A percentile compares a stretch with the other conserved stretches of the same genome.
These are phyloP conservation scores for Coracopsis vasa DNA, from an alignment of 2,113 vertebrate species.

Conservation along the genomic window DNA sequence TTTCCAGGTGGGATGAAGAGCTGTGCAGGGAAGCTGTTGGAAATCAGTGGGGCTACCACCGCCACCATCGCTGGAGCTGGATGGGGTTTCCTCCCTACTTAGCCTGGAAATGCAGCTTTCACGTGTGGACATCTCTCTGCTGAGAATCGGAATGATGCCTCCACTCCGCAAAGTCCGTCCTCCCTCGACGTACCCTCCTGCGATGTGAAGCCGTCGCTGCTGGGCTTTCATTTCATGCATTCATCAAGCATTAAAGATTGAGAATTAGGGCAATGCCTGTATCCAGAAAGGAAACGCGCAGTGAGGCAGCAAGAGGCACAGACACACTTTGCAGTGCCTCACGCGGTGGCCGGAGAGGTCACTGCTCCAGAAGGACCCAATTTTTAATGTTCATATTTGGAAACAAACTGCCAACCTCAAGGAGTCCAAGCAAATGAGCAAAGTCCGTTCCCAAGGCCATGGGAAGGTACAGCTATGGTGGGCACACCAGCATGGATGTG, in stretches of 20 bases:
- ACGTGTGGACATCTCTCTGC: not conserved
- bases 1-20: not conserved
- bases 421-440: not conserved
- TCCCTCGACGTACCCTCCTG: not conserved
- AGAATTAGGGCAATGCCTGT: not conserved
- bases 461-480: not conserved
- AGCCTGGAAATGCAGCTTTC: not conserved
- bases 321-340: not conserved
- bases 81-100: not conserved
- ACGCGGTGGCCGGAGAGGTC: accelerated
- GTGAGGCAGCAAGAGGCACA: not conserved
- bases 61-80: not conserved
- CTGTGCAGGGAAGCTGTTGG: not conserved
- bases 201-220: accelerated
- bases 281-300: not conserved
- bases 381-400: not conserved
- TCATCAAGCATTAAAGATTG: not conserved
- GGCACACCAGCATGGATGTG: not conserved
- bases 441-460: not conserved
- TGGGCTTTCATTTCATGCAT: accelerated
- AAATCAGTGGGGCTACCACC: not conserved
- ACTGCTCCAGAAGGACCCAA: not conserved
- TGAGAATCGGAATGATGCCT: accelerated
- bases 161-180: not conserved
- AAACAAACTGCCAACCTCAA: not conserved